phyloP scores from a whole-genome alignment of 2,888 invertebrate species.

The Anagyrus pseudococci region DNA sequence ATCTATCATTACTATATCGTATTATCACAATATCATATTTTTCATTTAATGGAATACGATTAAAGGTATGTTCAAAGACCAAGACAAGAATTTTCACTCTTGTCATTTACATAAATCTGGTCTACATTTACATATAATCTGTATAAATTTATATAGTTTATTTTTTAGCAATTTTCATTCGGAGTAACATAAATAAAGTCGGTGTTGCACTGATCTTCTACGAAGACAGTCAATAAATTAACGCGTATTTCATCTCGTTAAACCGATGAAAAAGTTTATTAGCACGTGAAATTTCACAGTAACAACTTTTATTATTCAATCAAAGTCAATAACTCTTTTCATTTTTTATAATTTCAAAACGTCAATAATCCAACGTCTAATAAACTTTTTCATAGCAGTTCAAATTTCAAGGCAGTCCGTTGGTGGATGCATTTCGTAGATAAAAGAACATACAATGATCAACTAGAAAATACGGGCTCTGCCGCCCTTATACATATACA shows the following conservation, averaged over 20 bases:
- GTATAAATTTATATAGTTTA: not conserved
- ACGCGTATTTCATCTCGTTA: conserved; percentile 15
- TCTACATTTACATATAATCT: conserved; percentile 28
- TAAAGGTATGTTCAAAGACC: conserved; percentile 35
- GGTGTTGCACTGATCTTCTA: conserved; percentile 28
- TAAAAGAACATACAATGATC: not conserved
- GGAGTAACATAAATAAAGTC: conserved; percentile 34
- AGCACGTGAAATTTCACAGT: no score
- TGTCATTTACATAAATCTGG: conserved; percentile 21
- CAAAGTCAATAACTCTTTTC: not conserved
- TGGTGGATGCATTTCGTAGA: conserved; percentile 12
- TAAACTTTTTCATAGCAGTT: conserved; percentile 31
- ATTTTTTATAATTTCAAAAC: not conserved
- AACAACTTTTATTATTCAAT: no score
- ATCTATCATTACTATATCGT: conserved; percentile 46
- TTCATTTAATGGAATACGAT: conserved; percentile 52
- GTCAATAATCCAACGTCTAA: conserved; percentile 3
- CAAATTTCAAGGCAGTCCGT: conserved; percentile 12
- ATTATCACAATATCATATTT: conserved; percentile 57
- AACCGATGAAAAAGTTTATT: conserved; percentile 25
- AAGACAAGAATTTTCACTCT: conserved; percentile 21
- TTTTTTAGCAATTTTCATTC: conserved; percentile 25
- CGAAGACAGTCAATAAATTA: conserved; percentile 35
- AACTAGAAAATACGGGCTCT: conserved; percentile 17
- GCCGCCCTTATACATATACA: conserved; percentile 9